Conservation (phyloP, 2,888 invertebrate genomes). For the Leptogaster cylindrica region DNA sequence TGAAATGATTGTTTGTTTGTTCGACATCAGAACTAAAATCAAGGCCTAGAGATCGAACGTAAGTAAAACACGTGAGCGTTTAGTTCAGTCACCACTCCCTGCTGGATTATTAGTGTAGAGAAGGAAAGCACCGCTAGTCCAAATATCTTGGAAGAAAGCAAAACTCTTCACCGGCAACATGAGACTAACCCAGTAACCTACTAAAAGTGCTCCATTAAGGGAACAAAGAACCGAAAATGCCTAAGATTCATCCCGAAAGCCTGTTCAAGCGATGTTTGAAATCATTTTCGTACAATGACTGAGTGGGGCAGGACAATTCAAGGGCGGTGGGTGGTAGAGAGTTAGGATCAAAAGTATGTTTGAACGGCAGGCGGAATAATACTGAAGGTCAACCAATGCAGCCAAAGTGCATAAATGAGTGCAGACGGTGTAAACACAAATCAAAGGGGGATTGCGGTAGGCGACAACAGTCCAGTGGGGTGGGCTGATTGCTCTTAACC, state of each 20-base stretch:
- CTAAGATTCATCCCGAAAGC: neutral
- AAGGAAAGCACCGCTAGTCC: neutral
- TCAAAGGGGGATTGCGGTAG: neutral
- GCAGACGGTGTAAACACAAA: conserved; percentile 18
- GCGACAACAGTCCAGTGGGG: neutral
- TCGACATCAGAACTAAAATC: too few species aligned
- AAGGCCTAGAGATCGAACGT: too few species aligned
- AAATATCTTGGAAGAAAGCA: conserved; percentile 34
- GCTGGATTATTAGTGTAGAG: neutral
- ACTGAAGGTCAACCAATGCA: neutral
- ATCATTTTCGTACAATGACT: conserved; percentile 22
- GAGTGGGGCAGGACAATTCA: neutral
- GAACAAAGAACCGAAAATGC: conserved; percentile 23
- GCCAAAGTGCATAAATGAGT: conserved; percentile 20
- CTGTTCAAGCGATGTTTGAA: neutral
- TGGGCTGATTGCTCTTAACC: conserved; percentile 31
- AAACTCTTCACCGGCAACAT: conserved; percentile 28
- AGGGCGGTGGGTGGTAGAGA: neutral
- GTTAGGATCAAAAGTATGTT: neutral
- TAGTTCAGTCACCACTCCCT: neutral
- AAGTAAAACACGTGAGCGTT: neutral
- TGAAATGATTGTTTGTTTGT: neutral
- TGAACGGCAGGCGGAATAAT: neutral
- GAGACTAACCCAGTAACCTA: conserved; percentile 36
- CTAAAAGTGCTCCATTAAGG: neutral